phyloP scores from a whole-genome alignment of 2,797 vertebrate species.

The Tapirus indicus region DNA sequence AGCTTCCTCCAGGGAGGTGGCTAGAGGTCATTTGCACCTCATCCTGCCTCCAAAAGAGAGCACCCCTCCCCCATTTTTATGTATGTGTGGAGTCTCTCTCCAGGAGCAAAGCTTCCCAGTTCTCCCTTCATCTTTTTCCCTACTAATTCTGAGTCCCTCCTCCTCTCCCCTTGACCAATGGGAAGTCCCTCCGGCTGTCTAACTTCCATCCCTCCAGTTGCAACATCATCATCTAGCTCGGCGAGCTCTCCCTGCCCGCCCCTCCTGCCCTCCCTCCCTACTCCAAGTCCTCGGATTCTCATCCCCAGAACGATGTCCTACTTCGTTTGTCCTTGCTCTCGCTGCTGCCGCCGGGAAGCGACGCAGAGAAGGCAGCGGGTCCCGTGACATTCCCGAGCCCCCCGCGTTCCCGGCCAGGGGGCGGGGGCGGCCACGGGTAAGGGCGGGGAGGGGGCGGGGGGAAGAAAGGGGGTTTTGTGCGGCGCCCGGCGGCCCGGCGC shows the following conservation, averaged over 20 bases:
- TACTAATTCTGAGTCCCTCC: background rate
- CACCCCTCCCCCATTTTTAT: background rate
- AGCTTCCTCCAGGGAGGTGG: background rate
- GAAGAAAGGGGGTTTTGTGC: slow-evolving; percentile 83
- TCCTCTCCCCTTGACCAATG: background rate
- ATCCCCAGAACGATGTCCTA: slow-evolving; percentile 80
- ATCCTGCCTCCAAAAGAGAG: background rate
- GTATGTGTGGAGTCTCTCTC: background rate
- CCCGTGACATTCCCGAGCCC: slow-evolving; percentile 75
- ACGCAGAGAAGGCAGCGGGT: slow-evolving; percentile 52
- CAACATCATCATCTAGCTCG: background rate
- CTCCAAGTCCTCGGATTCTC: slow-evolving; percentile 28
- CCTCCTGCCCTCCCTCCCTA: slow-evolving; percentile 40
- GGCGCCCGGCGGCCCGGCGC: slow-evolving; percentile 65
- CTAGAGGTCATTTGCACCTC: background rate
- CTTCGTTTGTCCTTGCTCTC: slow-evolving; percentile 79
- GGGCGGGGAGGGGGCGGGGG: slow-evolving; percentile 65
- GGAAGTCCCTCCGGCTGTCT: slow-evolving; percentile 67
- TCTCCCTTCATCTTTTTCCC: background rate
- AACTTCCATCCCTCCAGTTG: slow-evolving; percentile 60
- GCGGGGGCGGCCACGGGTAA: slow-evolving; percentile 47
- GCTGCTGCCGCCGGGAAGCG: slow-evolving; percentile 40
- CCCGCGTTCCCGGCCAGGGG: slow-evolving; percentile 28
- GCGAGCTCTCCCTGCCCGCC: slow-evolving; percentile 13
- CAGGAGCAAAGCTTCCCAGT: background rate